Evolutionary conservation across 2,797 vertebrate species (phyloP), one percentile per base, ranked within the genome.

Genomic region (Etheostoma perlongum): DNA sequence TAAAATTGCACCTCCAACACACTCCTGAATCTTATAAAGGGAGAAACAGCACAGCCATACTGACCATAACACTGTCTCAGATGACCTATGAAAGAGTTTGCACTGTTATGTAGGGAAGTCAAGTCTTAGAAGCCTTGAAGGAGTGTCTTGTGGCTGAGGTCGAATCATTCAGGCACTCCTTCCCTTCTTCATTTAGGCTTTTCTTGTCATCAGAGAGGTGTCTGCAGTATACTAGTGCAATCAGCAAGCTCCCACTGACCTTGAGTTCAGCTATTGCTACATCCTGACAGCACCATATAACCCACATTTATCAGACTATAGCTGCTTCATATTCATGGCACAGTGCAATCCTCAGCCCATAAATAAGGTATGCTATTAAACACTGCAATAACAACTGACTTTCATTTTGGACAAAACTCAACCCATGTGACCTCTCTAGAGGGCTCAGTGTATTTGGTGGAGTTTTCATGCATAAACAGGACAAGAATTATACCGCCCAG

Each of bases 311-410:
- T 72, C 54, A 67, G 73, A 30, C 67, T 36, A 27, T 23, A 13
- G 61, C 79, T 79, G 67, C 77, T 90, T 91, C 79, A 84, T 86
- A 91, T 92, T 93, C 89, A 88, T 83, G 55, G 60, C 84, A 83
- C 79, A 70, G 73, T 72, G 61, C 78, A 75, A 88, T 81, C 71
- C 72, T 76, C 87, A 78, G 80, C 70, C 77, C 86, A 93, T 89
- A 89, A 89, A 90, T 91, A 89, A 91, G 64, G 67, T 76, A 87
- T 89, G 77, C 78, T 74, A 73, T 82, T 77, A 84, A 90, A 88
- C 80, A 76, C 49, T 87, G 76, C 86, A 85, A 84, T 87, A 84
- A 92, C 86, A 89, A 82, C 74, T 53, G 40, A 83, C 82, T 76
- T 74, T 69, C 63, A 66, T 76, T 86, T 79, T 67, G 65, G 51